Base-by-base conservation (phyloP, 1,140 invertebrate species). In the Aphelenchoides fujianensis region DNA sequence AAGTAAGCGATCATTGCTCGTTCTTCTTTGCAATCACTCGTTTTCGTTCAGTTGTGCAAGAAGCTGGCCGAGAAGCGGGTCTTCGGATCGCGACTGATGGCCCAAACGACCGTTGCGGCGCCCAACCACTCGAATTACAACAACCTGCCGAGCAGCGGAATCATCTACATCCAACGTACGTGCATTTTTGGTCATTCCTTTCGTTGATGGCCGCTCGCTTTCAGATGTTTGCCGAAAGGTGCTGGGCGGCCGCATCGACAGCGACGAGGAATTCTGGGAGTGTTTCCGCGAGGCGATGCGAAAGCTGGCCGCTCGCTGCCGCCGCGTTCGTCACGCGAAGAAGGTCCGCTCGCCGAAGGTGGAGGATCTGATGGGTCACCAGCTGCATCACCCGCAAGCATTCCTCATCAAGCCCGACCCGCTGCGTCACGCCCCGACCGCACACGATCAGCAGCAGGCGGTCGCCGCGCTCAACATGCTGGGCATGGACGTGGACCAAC, bases 191-290 rank as follows among this genome's bases (percentile, higher is more conserved):
- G n/a, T 31, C 16, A 48, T 61, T 31, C 31, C 16, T 2, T 16
- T 36, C 1, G 23, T 36, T 2, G 19, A 59, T n/a, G 12, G 34
- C n/a, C 16, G 28, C 34, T 67, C 27, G 41, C 5, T n/a, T 81
- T 63, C 37, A 78, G 76, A 78, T 78, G 76, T 78, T 35, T 78
- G 76, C 37, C 79, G 73, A 31, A 78, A 78, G 70, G 76, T 80
- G 35, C 52, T 78, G 16, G 66, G 68, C 23, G 37, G 61, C n/a
- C 61, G 74, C 3, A 68, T 78, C 7, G 62, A 71, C 19, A 48
- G 53, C n/a, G 76, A 78, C 7, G 74, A 78, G 54, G 76, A 78
- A 57, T 78, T 78, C 54, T 79, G 72, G 75, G 78, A 78, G 31
- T 68, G 34, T 52, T 78, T 78, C 41, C 78, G 76, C 30, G 76